phyloP scores from a whole-genome alignment of 2,797 vertebrate genomes.

The Octomys mimax region DNA sequence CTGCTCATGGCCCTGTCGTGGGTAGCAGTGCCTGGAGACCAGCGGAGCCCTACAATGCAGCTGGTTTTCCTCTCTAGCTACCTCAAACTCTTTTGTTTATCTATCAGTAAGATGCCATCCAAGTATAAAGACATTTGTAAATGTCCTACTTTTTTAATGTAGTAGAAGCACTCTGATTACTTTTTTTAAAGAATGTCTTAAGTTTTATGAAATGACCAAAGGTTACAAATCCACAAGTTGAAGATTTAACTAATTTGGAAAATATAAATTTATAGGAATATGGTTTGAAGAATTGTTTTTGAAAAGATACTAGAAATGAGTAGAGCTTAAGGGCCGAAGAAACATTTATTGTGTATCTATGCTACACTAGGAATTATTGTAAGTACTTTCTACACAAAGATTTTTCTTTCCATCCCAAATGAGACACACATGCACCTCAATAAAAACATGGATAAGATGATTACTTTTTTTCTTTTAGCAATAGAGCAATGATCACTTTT shows the following conservation, averaged over 20 bases:
- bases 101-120: not conserved
- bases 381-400: constrained; percentile 6
- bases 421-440: not conserved
- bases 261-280: not conserved
- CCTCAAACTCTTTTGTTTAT: not conserved
- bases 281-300: not conserved
- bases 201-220: not conserved
- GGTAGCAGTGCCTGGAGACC: not conserved
- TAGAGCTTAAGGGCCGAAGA: not conserved
- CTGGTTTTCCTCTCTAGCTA: not conserved
- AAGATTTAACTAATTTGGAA: not conserved
- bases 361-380: not conserved
- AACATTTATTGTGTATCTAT: not conserved
- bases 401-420: not conserved
- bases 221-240: not conserved
- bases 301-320: not conserved
- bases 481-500: not conserved
- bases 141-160: not conserved
- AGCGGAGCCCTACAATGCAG: not conserved
- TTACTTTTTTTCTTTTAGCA: not conserved
- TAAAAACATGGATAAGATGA: not conserved
- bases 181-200: not conserved
- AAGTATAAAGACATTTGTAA: constrained; percentile 4
- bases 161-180: not conserved
- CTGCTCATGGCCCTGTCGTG: too few relatives aligned